Conservation (phyloP, 37 sponge, comb jelly and placozoan species). For the Spongilla lacustris region DNA sequence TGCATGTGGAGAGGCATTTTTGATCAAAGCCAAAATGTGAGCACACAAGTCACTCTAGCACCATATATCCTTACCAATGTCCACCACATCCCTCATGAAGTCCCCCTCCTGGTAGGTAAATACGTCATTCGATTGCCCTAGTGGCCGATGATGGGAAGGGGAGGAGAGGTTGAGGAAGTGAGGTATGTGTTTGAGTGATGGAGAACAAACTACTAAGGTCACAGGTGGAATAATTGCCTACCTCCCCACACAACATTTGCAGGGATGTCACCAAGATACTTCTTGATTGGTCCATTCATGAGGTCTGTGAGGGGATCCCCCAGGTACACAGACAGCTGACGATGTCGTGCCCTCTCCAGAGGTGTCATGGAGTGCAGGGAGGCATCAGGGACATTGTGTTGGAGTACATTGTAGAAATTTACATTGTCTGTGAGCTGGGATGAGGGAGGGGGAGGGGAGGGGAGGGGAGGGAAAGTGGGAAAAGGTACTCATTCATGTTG, state of each 20-base stretch:
- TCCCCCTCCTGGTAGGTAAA: slow-evolving; percentile 58
- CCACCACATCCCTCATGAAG: slow-evolving; percentile 79
- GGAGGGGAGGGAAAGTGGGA: background rate
- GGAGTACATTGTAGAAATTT: slow-evolving; percentile 70
- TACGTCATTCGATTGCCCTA: slow-evolving; percentile 65
- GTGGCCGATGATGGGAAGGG: background rate
- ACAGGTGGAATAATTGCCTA: too few relatives aligned
- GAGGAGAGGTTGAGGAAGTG: too few relatives aligned
- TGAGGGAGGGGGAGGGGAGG: background rate
- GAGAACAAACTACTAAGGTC: too few relatives aligned
- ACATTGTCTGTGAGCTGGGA: slow-evolving; percentile 65
- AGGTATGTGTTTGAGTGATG: too few relatives aligned
- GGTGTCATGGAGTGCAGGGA: background rate
- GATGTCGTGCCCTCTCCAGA: background rate
- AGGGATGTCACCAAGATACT: slow-evolving; percentile 68
- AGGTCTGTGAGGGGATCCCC: slow-evolving; percentile 41
- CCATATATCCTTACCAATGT: slow-evolving; percentile 40
- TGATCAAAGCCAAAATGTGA: background rate
- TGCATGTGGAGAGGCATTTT: background rate
- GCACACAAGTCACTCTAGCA: too few relatives aligned
- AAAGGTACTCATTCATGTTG: too few relatives aligned
- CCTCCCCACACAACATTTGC: slow-evolving; percentile 75
- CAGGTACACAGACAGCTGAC: slow-evolving; percentile 9
- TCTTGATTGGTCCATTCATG: slow-evolving; percentile 81
- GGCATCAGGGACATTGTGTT: slow-evolving; percentile 45